phyloP scores from a whole-genome alignment of 53 echinoderm and acorn worm genomes.

The Crossaster papposus region DNA sequence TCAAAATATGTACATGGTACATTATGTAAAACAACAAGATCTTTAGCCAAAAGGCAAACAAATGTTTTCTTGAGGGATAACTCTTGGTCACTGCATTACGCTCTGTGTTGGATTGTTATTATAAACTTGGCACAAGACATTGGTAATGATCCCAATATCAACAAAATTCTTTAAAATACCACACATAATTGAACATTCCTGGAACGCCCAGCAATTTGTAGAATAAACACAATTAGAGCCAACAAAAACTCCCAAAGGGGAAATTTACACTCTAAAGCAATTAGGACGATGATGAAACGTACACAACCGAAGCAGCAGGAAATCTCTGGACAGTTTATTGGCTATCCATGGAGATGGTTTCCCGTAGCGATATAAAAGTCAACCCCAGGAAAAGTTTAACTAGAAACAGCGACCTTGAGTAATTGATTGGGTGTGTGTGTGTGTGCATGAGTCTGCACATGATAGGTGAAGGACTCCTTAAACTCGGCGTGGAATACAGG shows the following conservation, averaged over 20 bases:
- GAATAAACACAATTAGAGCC: neutral
- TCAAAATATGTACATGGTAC: no score
- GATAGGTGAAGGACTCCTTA: neutral
- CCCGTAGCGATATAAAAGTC: conserved; percentile 7
- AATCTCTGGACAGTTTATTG: neutral
- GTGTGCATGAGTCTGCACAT: neutral
- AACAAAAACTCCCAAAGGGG: neutral
- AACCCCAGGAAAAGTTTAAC: neutral
- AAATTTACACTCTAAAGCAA: neutral
- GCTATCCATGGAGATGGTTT: neutral
- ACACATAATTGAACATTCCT: neutral
- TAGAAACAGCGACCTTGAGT: neutral
- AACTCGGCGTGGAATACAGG: no score
- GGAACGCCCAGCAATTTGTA: neutral
- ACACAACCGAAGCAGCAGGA: neutral
- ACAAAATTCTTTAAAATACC: neutral
- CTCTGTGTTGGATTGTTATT: neutral
- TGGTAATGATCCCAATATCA: neutral
- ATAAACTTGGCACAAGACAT: neutral
- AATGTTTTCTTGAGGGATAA: neutral
- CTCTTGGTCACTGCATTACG: neutral
- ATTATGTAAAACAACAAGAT: neutral
- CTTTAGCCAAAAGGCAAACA: neutral
- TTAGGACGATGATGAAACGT: neutral
- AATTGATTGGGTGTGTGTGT: neutral